Conservation (phyloP, 2,888 invertebrate species). For the Lepidocyrtinus sp. region DNA sequence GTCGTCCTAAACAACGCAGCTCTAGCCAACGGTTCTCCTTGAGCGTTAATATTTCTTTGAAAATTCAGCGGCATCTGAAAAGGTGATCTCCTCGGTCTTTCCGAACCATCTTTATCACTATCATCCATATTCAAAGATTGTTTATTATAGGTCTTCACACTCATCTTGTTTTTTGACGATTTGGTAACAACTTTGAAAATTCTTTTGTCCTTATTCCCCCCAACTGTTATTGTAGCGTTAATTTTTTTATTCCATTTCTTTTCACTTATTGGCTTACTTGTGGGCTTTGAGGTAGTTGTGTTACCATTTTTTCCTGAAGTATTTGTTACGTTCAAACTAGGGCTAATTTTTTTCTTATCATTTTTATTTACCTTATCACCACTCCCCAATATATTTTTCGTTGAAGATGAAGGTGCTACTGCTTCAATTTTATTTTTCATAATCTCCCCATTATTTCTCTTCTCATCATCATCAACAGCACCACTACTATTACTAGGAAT, state of each 20-base stretch:
- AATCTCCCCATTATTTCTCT: slow-evolving; percentile 39
- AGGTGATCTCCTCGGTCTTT: slow-evolving; percentile 57
- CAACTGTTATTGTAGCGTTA: slow-evolving; percentile 38
- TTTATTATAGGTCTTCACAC: neutral
- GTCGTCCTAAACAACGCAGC: slow-evolving; percentile 39
- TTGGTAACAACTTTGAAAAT: slow-evolving; percentile 43
- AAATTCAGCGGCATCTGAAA: slow-evolving; percentile 31
- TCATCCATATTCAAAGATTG: slow-evolving; percentile 39
- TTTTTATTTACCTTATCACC: slow-evolving; percentile 26
- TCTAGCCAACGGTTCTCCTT: slow-evolving; percentile 29
- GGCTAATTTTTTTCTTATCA: slow-evolving; percentile 41
- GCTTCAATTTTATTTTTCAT: slow-evolving; percentile 28
- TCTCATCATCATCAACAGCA: slow-evolving; percentile 1
- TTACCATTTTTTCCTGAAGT: slow-evolving; percentile 20
- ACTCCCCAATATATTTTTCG: slow-evolving; percentile 21
- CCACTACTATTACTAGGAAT: slow-evolving; percentile 23
- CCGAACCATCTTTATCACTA: slow-evolving; percentile 49
- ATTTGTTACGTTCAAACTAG: slow-evolving; percentile 41
- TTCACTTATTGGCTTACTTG: slow-evolving; percentile 23
- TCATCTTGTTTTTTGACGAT: slow-evolving; percentile 27
- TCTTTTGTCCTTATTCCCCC: slow-evolving; percentile 41
- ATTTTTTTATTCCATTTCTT: slow-evolving; percentile 35
- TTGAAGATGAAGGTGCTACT: slow-evolving; percentile 45
- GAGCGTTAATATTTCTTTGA: slow-evolving; percentile 12
- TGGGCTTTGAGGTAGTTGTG: slow-evolving; percentile 19